Conservation (phyloP, 1,140 invertebrate species). For the Aporrectodea caliginosa region DNA sequence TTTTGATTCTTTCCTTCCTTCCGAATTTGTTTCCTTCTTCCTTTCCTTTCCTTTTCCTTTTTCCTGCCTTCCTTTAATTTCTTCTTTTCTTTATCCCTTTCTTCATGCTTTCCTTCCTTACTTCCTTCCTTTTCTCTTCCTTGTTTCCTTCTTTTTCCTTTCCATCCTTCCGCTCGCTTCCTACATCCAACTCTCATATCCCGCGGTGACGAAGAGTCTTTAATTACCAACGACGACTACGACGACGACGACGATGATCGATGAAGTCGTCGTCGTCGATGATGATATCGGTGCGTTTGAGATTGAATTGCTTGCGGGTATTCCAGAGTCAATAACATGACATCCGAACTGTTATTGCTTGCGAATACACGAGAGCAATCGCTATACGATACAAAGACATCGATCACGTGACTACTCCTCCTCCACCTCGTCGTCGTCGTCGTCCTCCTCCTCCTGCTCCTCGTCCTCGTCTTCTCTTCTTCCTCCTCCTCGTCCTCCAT, state of each 20-base stretch:
- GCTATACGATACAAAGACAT: too few relatives aligned
- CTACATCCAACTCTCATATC: too few relatives aligned
- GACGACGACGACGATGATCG: background rate
- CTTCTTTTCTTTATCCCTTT: background rate
- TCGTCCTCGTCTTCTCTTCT: too few relatives aligned
- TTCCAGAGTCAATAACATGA: slow-evolving; percentile 2
- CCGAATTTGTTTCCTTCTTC: background rate
- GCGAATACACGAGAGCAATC: background rate
- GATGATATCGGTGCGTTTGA: background rate
- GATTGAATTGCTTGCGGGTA: slow-evolving; percentile 2
- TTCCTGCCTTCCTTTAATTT: background rate
- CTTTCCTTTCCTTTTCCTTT: background rate
- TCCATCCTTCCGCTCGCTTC: background rate
- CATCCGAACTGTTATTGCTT: background rate
- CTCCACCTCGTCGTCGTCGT: too few relatives aligned
- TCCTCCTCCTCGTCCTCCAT: too few relatives aligned
- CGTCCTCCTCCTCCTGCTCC: too few relatives aligned
- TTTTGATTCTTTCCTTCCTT: background rate
- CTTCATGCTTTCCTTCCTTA: background rate
- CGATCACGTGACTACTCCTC: too few relatives aligned
- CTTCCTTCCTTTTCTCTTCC: background rate
- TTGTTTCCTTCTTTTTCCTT: background rate
- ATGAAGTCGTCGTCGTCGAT: background rate
- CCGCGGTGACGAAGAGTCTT: background rate
- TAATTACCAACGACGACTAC: background rate